A percentile compares a stretch with the other conserved stretches of the same genome.
Conservation (phyloP, 1,140 invertebrate genomes). For the Aradophagus sp. region DNA sequence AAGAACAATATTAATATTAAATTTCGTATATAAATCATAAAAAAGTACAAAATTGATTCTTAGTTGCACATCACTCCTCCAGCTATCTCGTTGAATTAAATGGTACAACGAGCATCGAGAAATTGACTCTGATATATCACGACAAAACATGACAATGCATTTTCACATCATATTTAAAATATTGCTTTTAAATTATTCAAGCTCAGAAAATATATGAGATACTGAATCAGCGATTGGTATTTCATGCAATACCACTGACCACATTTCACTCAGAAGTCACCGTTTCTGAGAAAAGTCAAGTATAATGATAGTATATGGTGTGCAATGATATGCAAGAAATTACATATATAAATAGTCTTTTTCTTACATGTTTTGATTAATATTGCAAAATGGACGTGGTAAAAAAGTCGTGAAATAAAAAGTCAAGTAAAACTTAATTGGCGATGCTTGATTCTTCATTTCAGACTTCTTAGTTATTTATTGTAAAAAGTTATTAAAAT, state of each 20-base stretch:
- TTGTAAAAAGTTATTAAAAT: no score
- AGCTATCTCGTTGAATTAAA: no score
- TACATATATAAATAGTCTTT: neutral
- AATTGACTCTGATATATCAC: conserved; percentile 24
- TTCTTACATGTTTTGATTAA: neutral
- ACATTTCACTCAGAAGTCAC: conserved; percentile 24
- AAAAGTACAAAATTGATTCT: conserved; percentile 5
- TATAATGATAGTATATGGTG: conserved; percentile 10
- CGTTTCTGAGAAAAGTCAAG: conserved; percentile 41
- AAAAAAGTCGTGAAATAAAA: no score
- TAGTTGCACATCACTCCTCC: neutral
- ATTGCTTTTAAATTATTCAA: conserved; percentile 28
- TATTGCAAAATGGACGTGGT: no score
- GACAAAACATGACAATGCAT: conserved; percentile 51
- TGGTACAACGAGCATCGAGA: no score
- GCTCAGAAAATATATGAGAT: conserved; percentile 35
- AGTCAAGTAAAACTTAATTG: no score
- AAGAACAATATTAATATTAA: neutral
- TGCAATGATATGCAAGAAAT: conserved; percentile 24
- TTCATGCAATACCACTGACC: conserved; percentile 29
- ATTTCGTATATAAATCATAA: neutral
- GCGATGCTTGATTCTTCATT: no score
- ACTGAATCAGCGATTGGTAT: conserved; percentile 40
- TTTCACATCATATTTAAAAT: conserved; percentile 36
- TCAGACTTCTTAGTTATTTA: no score